Evolutionary conservation across 2,797 vertebrate genomes (phyloP).

Genomic region (Coranthus polyacanthus): DNA sequence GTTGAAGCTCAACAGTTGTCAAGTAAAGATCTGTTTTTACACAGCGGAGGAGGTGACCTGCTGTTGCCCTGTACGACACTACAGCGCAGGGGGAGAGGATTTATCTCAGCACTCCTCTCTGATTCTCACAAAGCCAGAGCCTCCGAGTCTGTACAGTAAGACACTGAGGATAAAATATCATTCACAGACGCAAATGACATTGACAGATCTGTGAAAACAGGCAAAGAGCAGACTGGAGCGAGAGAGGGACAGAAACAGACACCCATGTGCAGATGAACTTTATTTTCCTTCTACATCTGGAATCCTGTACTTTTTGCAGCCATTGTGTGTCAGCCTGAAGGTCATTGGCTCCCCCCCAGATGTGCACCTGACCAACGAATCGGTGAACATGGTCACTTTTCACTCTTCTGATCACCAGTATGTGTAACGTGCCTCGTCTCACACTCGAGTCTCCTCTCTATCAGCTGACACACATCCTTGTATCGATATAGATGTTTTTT

Average conservation of each 20-base stretch:
- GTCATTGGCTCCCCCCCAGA: conserved; percentile 54
- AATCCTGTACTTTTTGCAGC: conserved; percentile 53
- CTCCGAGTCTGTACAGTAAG: conserved; percentile 39
- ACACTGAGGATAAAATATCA: conserved; percentile 69
- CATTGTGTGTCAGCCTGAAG: conserved; percentile 48
- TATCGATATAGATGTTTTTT: conserved; percentile 11
- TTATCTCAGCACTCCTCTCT: conserved; percentile 47
- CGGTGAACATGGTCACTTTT: conserved; percentile 43
- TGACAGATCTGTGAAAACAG: conserved; percentile 70
- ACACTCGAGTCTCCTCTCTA: conserved; percentile 24
- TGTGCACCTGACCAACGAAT: conserved; percentile 76
- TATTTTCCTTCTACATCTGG: conserved; percentile 62
- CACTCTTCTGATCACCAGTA: conserved; percentile 18
- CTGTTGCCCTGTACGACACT: conserved; percentile 33
- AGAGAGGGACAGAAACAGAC: conserved; percentile 44
- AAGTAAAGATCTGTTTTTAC: conserved; percentile 49
- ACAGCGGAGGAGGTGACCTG: conserved; percentile 55
- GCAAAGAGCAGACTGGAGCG: conserved; percentile 1
- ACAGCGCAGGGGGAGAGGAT: conserved; percentile 41
- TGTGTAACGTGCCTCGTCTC: conserved; percentile 33
- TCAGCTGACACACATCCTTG: conserved; percentile 50
- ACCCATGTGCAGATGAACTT: conserved; percentile 12
- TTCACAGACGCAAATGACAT: conserved; percentile 67
- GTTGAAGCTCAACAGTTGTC: conserved; percentile 30
- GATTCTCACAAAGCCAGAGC: conserved; percentile 50